Conservation (phyloP, 2,888 invertebrate species). For the Hylaea fasciaria region DNA sequence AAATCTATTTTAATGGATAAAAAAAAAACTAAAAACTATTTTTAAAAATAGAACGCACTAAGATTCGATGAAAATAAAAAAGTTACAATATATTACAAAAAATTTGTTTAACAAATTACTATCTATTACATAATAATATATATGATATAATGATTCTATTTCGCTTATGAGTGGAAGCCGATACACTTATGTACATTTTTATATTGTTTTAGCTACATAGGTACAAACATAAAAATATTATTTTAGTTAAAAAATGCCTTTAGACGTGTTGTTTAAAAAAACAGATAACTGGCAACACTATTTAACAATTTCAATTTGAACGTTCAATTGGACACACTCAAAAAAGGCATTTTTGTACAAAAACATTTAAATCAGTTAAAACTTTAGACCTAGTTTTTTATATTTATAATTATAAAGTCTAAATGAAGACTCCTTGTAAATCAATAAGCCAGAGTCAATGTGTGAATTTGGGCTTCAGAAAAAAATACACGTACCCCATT, state of each 20-base stretch:
- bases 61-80: constrained; percentile 55
- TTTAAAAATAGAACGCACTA: constrained; percentile 53
- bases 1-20: constrained; percentile 73
- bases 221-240: constrained; percentile 21
- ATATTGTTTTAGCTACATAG: constrained; percentile 40
- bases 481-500: constrained; percentile 40
- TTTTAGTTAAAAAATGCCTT: constrained; percentile 37
- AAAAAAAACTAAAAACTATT: constrained; percentile 79
- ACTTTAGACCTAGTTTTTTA: constrained; percentile 18
- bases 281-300: constrained; percentile 39
- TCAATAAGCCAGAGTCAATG: constrained; percentile 31
- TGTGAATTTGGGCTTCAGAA: constrained; percentile 25
- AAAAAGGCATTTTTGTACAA: constrained; percentile 37
- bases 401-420: too few species aligned
- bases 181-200: constrained; percentile 48
- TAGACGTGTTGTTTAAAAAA: constrained; percentile 10
- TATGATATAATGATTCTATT: constrained; percentile 43
- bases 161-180: constrained; percentile 54
- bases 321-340: constrained; percentile 15
- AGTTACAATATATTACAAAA: constrained; percentile 60
- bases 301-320: constrained; percentile 31
- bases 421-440: constrained; percentile 17
- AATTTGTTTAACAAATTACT: constrained; percentile 58
- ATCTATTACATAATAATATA: constrained; percentile 38
- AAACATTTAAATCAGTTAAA: constrained; percentile 22